These are phyloP conservation scores for Siniperca scherzeri DNA, from an alignment of 2,797 vertebrate species.

Conservation along the genomic window DNA sequence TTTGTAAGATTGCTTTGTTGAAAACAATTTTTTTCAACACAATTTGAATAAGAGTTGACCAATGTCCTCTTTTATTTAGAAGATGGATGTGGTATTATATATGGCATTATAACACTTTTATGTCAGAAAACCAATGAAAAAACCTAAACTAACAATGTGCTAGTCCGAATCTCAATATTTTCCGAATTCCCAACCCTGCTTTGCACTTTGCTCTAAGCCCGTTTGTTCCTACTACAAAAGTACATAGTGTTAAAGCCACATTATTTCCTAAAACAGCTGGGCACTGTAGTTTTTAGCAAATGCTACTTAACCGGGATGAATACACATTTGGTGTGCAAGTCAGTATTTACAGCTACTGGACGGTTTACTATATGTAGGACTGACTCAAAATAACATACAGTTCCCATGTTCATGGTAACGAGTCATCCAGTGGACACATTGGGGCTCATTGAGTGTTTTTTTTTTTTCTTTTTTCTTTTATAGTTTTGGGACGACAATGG, in stretches of 20 bases:
- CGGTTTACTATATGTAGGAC: background rate
- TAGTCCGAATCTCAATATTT: background rate
- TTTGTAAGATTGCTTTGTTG: slow-evolving; percentile 1
- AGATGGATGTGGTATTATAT: background rate
- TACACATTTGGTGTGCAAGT: background rate
- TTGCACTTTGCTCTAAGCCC: background rate
- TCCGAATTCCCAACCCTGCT: background rate
- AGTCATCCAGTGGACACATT: background rate
- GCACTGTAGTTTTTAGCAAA: background rate
- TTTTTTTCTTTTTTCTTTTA: background rate
- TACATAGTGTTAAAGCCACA: background rate
- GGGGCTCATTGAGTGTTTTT: background rate
- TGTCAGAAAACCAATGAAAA: background rate
- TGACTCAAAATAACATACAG: background rate
- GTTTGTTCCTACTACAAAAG: background rate
- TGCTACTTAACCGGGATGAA: background rate
- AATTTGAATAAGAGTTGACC: background rate
- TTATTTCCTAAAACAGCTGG: background rate
- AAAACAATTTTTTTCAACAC: background rate
- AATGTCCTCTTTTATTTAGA: background rate
- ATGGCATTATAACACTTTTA: too few relatives aligned
- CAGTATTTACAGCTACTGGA: background rate
- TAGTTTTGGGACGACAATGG: background rate
- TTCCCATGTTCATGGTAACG: background rate
- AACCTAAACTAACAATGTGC: background rate